Percentiles rank a stretch among this genome's conserved stretches.
These are phyloP conservation scores for Phaonia tiefii DNA, from an alignment of 2,888 invertebrate species.

Conservation along the genomic window DNA sequence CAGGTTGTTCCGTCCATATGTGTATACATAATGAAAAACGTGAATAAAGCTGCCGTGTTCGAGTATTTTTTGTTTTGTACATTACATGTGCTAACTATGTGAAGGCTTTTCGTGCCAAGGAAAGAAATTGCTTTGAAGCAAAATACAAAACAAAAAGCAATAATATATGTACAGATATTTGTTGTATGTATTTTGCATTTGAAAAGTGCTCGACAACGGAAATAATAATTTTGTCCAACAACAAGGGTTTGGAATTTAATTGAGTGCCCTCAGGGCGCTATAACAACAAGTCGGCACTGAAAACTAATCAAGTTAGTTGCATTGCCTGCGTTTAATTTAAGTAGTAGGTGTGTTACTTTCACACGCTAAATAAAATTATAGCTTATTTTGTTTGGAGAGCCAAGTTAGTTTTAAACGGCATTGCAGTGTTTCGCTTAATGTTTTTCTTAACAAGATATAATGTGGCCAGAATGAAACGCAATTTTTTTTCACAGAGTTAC, in stretches of 20 bases:
- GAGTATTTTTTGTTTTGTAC: neutral
- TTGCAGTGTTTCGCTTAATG: too few species aligned
- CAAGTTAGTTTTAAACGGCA: too few species aligned
- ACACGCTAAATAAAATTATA: too few species aligned
- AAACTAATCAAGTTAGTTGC: too few species aligned
- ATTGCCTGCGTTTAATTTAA: too few species aligned
- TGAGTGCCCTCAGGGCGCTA: neutral
- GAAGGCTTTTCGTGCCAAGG: slow-evolving; percentile 6
- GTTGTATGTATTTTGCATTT: neutral
- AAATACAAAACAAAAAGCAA: neutral
- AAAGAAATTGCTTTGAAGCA: slow-evolving; percentile 9
- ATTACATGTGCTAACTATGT: slow-evolving; percentile 2
- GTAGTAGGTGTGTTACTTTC: too few species aligned
- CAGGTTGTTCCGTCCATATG: neutral
- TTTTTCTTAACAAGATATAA: too few species aligned
- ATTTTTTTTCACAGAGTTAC: too few species aligned
- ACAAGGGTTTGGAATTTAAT: neutral
- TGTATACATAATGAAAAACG: neutral
- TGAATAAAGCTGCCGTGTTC: neutral
- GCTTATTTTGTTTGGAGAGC: too few species aligned
- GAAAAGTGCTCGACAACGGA: slow-evolving; percentile 24
- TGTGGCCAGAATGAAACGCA: too few species aligned
- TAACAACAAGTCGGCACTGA: too few species aligned
- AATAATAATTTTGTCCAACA: slow-evolving; percentile 29
- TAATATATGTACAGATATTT: neutral